Evolutionary conservation across 2,888 invertebrate genomes (phyloP).

Genomic region (Epistrophe grossulariae): DNA sequence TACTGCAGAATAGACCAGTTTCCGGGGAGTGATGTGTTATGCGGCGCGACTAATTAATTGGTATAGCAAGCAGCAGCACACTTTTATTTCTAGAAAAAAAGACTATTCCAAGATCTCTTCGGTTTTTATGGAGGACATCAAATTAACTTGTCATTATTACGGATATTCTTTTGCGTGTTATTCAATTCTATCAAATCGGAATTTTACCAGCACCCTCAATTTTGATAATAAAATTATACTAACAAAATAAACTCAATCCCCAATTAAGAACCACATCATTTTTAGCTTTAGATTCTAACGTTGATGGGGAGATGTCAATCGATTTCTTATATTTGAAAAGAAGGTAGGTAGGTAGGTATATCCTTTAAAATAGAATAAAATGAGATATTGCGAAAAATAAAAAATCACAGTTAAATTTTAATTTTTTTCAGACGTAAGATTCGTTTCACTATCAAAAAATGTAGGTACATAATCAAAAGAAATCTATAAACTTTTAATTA

Average conservation of each 20-base stretch:
- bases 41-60: conserved; percentile 74
- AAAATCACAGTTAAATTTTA: neutral
- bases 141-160: conserved; percentile 75
- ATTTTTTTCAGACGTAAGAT: neutral
- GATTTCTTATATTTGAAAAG: conserved; percentile 50
- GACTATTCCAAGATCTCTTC: conserved; percentile 35
- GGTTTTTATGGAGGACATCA: conserved; percentile 63
- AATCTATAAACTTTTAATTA: conserved; percentile 40
- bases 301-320: conserved; percentile 49
- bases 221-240: neutral
- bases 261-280: conserved; percentile 49
- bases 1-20: neutral
- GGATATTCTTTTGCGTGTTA: conserved; percentile 69
- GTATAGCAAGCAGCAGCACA: conserved; percentile 31
- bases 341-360: too few species aligned
- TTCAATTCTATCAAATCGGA: conserved; percentile 49
- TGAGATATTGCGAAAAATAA: neutral
- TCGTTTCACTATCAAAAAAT: neutral
- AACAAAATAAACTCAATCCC: conserved; percentile 34
- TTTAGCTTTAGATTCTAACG: conserved; percentile 57
- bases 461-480: neutral
- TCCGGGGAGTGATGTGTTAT: conserved; percentile 48
- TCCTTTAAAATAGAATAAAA: neutral
- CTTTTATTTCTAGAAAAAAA: conserved; percentile 47
- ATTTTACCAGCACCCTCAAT: conserved; percentile 26